Evolutionary conservation across 2,888 invertebrate genomes (phyloP).

Genomic region (Galeruca laticollis): DNA sequence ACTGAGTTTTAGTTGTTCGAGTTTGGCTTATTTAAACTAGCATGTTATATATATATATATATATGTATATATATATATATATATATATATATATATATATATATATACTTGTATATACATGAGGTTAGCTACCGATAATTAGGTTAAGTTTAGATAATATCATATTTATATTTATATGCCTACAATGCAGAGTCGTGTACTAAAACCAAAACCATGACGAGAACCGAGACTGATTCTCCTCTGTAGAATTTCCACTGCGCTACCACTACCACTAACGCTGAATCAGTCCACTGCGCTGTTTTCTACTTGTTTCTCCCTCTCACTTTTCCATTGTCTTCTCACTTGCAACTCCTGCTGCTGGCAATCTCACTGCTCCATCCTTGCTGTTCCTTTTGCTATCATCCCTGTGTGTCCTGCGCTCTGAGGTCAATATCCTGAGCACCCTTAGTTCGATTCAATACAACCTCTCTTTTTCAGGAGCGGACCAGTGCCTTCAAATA

Average conservation of each 20-base stretch:
- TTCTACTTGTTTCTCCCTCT: slow-evolving; percentile 20
- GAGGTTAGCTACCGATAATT: slow-evolving; percentile 60
- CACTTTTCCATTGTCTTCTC: slow-evolving; percentile 13
- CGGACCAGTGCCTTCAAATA: not conserved
- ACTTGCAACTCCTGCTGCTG: slow-evolving; percentile 18
- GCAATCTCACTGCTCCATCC: slow-evolving; percentile 14
- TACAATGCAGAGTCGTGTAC: slow-evolving; percentile 66
- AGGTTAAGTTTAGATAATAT: slow-evolving; percentile 63
- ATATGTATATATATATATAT: slow-evolving; percentile 59
- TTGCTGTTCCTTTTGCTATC: slow-evolving; percentile 10
- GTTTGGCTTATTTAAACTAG: slow-evolving; percentile 41
- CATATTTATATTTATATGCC: slow-evolving; percentile 65
- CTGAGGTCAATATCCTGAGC: not conserved
- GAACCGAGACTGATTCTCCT: slow-evolving; percentile 60
- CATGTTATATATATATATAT: slow-evolving; percentile 49
- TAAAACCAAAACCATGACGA: slow-evolving; percentile 61
- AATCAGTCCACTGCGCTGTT: slow-evolving; percentile 26
- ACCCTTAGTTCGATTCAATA: not conserved
- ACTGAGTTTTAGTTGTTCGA: slow-evolving; percentile 46
- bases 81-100: slow-evolving; percentile 64
- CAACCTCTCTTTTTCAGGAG: not conserved
- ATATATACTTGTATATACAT: slow-evolving; percentile 66
- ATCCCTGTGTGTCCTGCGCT: slow-evolving; percentile 12
- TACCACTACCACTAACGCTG: slow-evolving; percentile 41
- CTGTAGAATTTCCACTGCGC: slow-evolving; percentile 63